Evolutionary conservation across 2,797 vertebrate genomes (phyloP).

Genomic region (Menidia menidia): DNA sequence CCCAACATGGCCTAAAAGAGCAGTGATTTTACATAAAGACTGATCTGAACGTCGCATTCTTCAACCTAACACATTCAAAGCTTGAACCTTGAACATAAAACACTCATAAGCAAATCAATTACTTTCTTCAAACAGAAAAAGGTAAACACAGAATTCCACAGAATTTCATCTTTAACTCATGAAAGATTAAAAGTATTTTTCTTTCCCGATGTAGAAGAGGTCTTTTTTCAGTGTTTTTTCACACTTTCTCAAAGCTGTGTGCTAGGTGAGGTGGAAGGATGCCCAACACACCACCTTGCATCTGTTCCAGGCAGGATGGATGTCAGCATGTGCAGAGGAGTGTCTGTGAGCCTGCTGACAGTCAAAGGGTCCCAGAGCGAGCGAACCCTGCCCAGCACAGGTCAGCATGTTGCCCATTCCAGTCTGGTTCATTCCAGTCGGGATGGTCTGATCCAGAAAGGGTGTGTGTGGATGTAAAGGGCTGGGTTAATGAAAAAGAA

Average conservation of each 20-base stretch:
- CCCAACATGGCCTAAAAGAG: not conserved
- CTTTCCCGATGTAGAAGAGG: not conserved
- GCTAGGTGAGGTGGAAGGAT: conserved; percentile 28
- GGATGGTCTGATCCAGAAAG: conserved; percentile 35
- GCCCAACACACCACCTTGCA: conserved; percentile 49
- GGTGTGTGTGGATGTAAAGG: conserved; percentile 34
- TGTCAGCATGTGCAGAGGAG: conserved; percentile 72
- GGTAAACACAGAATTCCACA: too few species aligned
- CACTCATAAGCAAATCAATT: not conserved
- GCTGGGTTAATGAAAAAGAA: conserved; percentile 37
- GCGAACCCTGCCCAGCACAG: conserved; percentile 36
- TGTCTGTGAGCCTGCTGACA: conserved; percentile 67
- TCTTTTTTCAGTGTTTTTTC: not conserved
- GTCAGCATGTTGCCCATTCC: conserved; percentile 44
- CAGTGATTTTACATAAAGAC: not conserved
- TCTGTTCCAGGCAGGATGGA: conserved; percentile 75
- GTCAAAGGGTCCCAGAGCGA: conserved; percentile 63
- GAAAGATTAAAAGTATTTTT: too few species aligned
- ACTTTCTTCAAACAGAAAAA: not conserved
- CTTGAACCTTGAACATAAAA: not conserved
- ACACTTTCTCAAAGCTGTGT: conserved; percentile 7
- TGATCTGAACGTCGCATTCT: not conserved
- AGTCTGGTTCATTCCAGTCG: conserved; percentile 35
- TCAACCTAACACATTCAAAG: not conserved
- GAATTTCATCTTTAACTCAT: too few species aligned